These are phyloP conservation scores for Geopemphigus sp. DNA, from an alignment of 1,140 invertebrate species.

Conservation along the genomic window DNA sequence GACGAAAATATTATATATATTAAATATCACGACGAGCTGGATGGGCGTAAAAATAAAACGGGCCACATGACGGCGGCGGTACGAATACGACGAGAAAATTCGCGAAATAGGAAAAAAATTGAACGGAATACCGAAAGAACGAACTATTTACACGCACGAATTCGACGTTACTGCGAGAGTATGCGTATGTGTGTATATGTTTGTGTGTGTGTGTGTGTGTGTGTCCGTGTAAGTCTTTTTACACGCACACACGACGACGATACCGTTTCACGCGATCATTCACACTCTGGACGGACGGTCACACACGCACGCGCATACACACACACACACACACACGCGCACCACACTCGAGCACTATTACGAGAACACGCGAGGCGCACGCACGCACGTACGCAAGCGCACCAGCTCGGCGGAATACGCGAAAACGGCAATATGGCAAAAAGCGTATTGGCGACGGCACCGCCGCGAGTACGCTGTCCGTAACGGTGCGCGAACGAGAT, in stretches of 20 bases:
- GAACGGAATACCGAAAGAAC: too few relatives aligned
- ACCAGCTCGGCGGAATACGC: neutral
- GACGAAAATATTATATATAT: too few relatives aligned
- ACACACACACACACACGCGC: neutral
- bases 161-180: too few relatives aligned
- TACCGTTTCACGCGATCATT: constrained; percentile 20
- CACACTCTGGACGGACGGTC: neutral
- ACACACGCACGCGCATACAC: neutral
- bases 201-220: too few relatives aligned
- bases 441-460: neutral
- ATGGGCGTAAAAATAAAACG: neutral
- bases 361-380: too few relatives aligned
- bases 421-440: constrained; percentile 36
- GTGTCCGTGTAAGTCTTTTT: too few relatives aligned
- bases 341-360: too few relatives aligned
- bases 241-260: constrained; percentile 13
- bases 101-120: neutral
- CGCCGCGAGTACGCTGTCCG: neutral
- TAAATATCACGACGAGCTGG: too few relatives aligned
- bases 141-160: too few relatives aligned
- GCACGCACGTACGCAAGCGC: too few relatives aligned
- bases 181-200: too few relatives aligned
- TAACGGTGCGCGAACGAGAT: neutral
- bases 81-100: neutral
- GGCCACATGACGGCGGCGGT: neutral